phyloP scores from a whole-genome alignment of 2,797 vertebrate species.

The Microctenopoma steveboyesi region DNA sequence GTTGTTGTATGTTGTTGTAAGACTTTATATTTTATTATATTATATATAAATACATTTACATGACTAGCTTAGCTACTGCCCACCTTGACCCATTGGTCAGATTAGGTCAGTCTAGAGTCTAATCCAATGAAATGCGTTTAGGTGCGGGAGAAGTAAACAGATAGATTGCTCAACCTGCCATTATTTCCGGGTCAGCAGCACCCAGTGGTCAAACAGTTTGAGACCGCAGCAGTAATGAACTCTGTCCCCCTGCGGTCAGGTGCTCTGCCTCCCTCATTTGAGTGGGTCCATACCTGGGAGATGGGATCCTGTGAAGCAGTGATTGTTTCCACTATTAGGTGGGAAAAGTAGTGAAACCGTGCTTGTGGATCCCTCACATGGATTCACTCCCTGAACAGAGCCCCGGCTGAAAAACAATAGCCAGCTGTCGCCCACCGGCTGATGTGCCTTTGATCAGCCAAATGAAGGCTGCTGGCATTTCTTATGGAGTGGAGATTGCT shows the following conservation, averaged over 20 bases:
- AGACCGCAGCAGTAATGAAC: conserved; percentile 79
- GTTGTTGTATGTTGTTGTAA: not conserved
- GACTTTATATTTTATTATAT: not conserved
- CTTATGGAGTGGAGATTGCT: conserved; percentile 99
- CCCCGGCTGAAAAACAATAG: conserved; percentile 91
- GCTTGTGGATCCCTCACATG: conserved; percentile 81
- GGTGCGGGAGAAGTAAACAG: conserved; percentile 68
- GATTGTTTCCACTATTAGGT: conserved; percentile 94
- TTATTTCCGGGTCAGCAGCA: conserved; percentile 81
- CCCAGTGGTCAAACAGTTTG: conserved; percentile 58
- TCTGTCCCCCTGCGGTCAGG: conserved; percentile 81
- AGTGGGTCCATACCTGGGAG: conserved; percentile 86
- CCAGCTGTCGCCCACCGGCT: conserved; percentile 90
- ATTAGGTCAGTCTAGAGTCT: conserved; percentile 36
- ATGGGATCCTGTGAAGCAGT: conserved; percentile 93
- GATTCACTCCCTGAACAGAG: conserved; percentile 85
- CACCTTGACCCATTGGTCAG: conserved; percentile 36
- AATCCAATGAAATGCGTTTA: conserved; percentile 71
- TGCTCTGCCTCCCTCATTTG: conserved; percentile 87
- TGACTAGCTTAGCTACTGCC: conserved; percentile 6
- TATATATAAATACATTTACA: not conserved
- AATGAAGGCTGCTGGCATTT: conserved; percentile 99
- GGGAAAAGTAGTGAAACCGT: conserved; percentile 78
- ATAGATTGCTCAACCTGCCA: conserved; percentile 78
- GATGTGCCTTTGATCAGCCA: conserved; percentile 99